These are phyloP conservation scores for Trogon melanurus DNA, from an alignment of 2,113 vertebrate species.

Conservation along the genomic window DNA sequence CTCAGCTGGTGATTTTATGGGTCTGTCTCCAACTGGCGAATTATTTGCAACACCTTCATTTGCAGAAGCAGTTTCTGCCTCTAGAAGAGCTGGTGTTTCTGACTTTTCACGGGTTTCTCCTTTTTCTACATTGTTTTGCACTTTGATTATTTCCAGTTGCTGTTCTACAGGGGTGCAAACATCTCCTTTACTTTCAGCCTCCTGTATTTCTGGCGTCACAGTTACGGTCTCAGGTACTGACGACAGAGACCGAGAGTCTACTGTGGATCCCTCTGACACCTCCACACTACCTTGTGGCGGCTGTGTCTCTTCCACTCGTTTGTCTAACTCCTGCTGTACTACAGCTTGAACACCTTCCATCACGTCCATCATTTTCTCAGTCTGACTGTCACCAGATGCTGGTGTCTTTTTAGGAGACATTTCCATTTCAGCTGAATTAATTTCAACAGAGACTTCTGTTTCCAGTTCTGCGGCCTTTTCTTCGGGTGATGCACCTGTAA, in stretches of 20 bases:
- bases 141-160: slow-evolving; percentile 28
- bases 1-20: slow-evolving; percentile 68
- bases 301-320: slow-evolving; percentile 74
- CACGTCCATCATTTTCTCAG: slow-evolving; percentile 64
- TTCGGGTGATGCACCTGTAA: slow-evolving; percentile 70
- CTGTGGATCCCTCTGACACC: slow-evolving; percentile 60
- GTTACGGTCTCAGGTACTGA: not conserved
- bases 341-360: slow-evolving; percentile 54
- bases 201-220: slow-evolving; percentile 26
- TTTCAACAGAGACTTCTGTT: slow-evolving; percentile 51
- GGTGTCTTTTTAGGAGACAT: slow-evolving; percentile 62
- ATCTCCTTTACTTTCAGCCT: slow-evolving; percentile 26
- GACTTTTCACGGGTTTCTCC: slow-evolving; percentile 39
- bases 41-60: slow-evolving; percentile 74
- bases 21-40: slow-evolving; percentile 73
- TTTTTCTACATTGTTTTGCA: slow-evolving; percentile 40
- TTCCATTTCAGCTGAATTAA: slow-evolving; percentile 60
- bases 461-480: slow-evolving; percentile 63
- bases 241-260: slow-evolving; percentile 41
- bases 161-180: slow-evolving; percentile 16
- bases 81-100: slow-evolving; percentile 43
- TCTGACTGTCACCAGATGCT: slow-evolving; percentile 38
- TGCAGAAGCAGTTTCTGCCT: slow-evolving; percentile 74
- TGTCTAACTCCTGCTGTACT: slow-evolving; percentile 63
- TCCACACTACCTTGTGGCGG: slow-evolving; percentile 55